Evolutionary conservation across 2,888 invertebrate species (phyloP), one percentile per base, ranked within the genome.

Genomic region (Blastobasis adustella): DNA sequence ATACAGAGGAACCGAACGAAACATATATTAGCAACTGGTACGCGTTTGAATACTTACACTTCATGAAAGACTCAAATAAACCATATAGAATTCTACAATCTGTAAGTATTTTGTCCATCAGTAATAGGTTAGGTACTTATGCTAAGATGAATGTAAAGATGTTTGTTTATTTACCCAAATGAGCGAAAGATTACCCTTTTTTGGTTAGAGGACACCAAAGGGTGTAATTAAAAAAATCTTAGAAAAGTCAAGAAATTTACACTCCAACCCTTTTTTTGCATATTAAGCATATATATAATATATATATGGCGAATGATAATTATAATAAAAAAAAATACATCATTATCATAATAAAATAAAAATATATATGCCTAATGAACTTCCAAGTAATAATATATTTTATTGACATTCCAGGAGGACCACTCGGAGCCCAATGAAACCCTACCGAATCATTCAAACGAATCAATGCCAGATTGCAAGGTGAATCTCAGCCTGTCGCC

Each of bases 31-130:
- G 87, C 61, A 87, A 85, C 60, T 88, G 88, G 88, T 88, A 91
- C 61, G 91, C 91, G 5, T 91, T 87, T 53, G 90, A 91, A 58
- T 90, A 89, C 69, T 73, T 91, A 45, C 90, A 90, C 61, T 91
- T 91, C 70, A 74, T 91, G 65, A 91, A 91, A 65, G 89, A 90
- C 45, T 90, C 90, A 0, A 90, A 73, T 59, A 88, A 86, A 66
- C 85, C 84, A 0, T 88, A 82, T 56, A 76, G 75, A 61, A 60
- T 86, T 46, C 58, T 88, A 45, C 76, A 78, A 42, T 63, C 77
- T 58, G 88, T 87, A 65, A 79, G 83, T 69, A 54, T 23, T 23
- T 23, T 23, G 39, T 5, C 36, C 5, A 44, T 45, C 5, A 4
- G 4, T 45, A 5, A 40, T 45, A 23, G 23, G 23, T 23, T 23